Base-by-base conservation (phyloP, 2,113 vertebrate species). In the Ochotona curzoniae region DNA sequence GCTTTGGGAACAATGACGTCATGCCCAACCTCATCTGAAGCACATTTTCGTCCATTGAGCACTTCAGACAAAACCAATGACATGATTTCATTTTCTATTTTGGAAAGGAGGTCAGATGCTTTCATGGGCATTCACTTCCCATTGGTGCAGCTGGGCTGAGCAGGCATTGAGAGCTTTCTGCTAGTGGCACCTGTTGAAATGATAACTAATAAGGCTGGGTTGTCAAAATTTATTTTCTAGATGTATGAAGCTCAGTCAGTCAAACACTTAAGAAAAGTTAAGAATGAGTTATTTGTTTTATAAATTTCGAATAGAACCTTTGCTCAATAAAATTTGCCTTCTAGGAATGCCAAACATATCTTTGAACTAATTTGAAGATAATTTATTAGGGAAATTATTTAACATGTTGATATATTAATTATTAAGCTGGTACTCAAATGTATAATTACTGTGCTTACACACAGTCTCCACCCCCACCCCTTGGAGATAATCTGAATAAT, bases 61-160 rank as follows among this genome's bases (percentile, higher is more conserved):
- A 88, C 82, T 95, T 93, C 84, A 93, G 94, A 93, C 80, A 96
- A 96, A 89, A 57, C 66, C 97, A 96, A 96, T 96, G 78, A 88
- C 64, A 63, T 93, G 92, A 97, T 96, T 73, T 83, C 94, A 96
- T 97, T 94, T 95, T 96, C 96, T 91, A 76, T 61, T 28, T 93
- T 79, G 83, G 93, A 96, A 80, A 87, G 1, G 74, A 93, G 66
- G 10, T 21, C 38, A 12, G 51, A 66, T 69, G 10, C 82, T 79
- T 87, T 85, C 80, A 76, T 91, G 74, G 74, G 63, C 89, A 87
- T 0, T 0, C 91, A 70, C 69, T 97, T 89, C 87, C 91, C 89
- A 96, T 96, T 95, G 97, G 74, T 3, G 23, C 23, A 80, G 35
- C 92, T 87, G 79, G 76, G 79, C 91, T 85, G 94, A 57, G 95